These are phyloP conservation scores for Paralvinella palmiformis DNA, from an alignment of 1,140 invertebrate genomes.

Conservation along the genomic window DNA sequence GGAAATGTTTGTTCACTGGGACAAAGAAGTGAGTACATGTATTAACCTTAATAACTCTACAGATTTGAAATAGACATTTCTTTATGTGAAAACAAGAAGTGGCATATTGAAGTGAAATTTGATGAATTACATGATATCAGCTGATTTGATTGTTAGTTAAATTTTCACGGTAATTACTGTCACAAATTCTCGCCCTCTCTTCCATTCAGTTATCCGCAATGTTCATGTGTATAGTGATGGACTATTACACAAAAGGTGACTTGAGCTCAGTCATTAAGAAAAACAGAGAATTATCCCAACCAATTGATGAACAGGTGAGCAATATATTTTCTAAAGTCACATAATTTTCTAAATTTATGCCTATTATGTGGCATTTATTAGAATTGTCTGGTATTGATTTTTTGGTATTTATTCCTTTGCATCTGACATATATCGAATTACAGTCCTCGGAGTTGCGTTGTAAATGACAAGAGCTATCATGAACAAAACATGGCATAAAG, in stretches of 20 bases:
- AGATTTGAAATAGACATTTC: background rate
- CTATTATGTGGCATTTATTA: too few species aligned
- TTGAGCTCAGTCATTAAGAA: slow-evolving; percentile 13
- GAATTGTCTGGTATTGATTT: too few species aligned
- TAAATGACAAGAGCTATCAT: background rate
- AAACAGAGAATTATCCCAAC: slow-evolving; percentile 21
- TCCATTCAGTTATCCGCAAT: slow-evolving; percentile 37
- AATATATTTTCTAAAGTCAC: background rate
- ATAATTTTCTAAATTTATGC: too few species aligned
- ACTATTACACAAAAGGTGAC: slow-evolving; percentile 37
- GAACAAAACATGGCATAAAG: background rate
- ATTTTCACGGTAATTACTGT: background rate
- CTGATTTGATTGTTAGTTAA: background rate
- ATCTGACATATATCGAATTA: too few species aligned
- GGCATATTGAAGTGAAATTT: background rate
- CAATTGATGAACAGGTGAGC: slow-evolving; percentile 34
- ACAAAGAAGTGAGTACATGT: slow-evolving; percentile 33
- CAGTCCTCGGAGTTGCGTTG: too few species aligned
- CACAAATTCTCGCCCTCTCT: background rate
- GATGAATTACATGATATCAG: background rate
- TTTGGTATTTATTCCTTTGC: too few species aligned
- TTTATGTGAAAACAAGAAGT: background rate
- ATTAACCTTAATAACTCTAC: background rate
- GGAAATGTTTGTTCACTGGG: slow-evolving; percentile 46
- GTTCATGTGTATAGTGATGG: slow-evolving; percentile 42